These are phyloP conservation scores for Sisor rabdophorus DNA, from an alignment of 2,113 vertebrate genomes.

Conservation along the genomic window DNA sequence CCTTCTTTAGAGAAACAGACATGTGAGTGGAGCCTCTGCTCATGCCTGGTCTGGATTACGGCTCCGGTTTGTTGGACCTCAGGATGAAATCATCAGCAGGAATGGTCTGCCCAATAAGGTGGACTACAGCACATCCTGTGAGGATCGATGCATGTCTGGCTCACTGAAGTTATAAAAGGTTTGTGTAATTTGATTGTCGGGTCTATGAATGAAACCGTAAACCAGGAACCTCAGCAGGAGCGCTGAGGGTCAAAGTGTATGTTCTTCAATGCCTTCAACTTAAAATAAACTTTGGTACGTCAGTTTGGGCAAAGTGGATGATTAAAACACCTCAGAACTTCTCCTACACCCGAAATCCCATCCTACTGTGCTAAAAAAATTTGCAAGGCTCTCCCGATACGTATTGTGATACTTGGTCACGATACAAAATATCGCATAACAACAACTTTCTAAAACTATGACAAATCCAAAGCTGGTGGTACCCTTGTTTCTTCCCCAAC, in stretches of 20 bases:
- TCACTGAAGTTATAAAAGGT: slow-evolving; percentile 32
- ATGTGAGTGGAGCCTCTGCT: neutral
- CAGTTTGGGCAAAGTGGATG: too few species aligned
- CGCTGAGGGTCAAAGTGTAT: neutral
- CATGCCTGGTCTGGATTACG: slow-evolving; percentile 26
- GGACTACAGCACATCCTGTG: slow-evolving; percentile 9
- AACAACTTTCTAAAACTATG: too few species aligned
- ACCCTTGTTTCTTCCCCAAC: too few species aligned
- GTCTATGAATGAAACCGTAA: neutral
- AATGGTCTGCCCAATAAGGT: slow-evolving; percentile 12
- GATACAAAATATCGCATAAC: too few species aligned
- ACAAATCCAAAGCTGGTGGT: too few species aligned
- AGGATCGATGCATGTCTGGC: slow-evolving; percentile 35
- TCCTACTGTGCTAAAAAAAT: neutral
- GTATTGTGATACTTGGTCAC: too few species aligned
- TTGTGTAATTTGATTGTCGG: neutral
- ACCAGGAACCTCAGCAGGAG: neutral
- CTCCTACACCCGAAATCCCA: neutral
- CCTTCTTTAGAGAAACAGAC: neutral
- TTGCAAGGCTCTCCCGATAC: too few species aligned
- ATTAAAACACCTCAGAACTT: neutral
- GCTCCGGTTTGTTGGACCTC: slow-evolving; percentile 22
- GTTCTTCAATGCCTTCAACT: too few species aligned
- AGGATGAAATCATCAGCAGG: slow-evolving; percentile 32
- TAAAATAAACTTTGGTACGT: too few species aligned